Base-by-base conservation (phyloP, 2,113 vertebrate species). In the Siniperca knerii region DNA sequence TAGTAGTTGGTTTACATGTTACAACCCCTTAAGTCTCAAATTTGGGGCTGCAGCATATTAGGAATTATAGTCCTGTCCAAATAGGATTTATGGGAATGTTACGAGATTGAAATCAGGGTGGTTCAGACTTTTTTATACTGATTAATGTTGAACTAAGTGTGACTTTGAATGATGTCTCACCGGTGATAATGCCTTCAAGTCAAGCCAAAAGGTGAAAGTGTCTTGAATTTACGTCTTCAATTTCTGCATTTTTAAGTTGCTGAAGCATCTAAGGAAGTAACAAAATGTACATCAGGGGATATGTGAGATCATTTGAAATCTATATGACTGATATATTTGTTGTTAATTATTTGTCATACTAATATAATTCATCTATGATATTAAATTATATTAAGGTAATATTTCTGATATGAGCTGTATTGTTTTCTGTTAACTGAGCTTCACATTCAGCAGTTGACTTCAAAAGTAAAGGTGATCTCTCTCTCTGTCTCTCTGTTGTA, bases 151-250 rank as follows among this genome's bases (percentile, higher is more conserved):
- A 44, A 66, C 6, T 50, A 6, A 77, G n/a, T 73, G 78, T 71
- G 37, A 58, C 60, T 75, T 66, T 62, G 33, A 77, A 72, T 75
- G 54, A 82, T 20, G 58, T 79, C 48, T 82, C 66, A 23, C 21
- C 25, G 1, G 66, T 71, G 75, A 80, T n/a, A 0, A 76, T 66
- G 85, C 85, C 82, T 90, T 90, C 23, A 75, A 67, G 55, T 73
- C 42, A 72, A 84, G 60, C 48, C 75, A 82, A 83, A 66, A 62
- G 62, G 50, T 65, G 40, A 76, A 86, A 66, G 33, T 70, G 69
- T 84, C 80, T 78, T 79, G 72, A 87, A 48, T 40, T 4, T 10
- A 58, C 65, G 55, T 79, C 46, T 81, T 62, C 48, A n/a, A 25
- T 50, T 66, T 67, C 25, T 64, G 67, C 44, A 29, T 86, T 87